phyloP scores from a whole-genome alignment of 2,113 vertebrate species.

The human region GRCh38 chr6:74811001-74811500 shows the following conservation, averaged over 20 bases:
- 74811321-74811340: no score
- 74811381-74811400: background rate
- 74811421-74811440: background rate
- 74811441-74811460: background rate
- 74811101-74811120: background rate
- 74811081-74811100: background rate
- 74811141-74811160: rapidly evolving
- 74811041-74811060: background rate
- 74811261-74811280: no score
- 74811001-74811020: background rate
- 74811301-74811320: no score
- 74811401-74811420: background rate
- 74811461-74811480: background rate
- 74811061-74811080: background rate
- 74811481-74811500: background rate
- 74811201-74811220: no score
- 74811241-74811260: no score
- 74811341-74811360: no score
- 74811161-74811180: background rate
- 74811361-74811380: background rate
- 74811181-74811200: no score
- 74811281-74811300: background rate
- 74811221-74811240: background rate
- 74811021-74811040: background rate
- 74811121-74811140: no score